phyloP scores from a whole-genome alignment of 2,797 vertebrate genomes.

The Argyrosomus regius region DNA sequence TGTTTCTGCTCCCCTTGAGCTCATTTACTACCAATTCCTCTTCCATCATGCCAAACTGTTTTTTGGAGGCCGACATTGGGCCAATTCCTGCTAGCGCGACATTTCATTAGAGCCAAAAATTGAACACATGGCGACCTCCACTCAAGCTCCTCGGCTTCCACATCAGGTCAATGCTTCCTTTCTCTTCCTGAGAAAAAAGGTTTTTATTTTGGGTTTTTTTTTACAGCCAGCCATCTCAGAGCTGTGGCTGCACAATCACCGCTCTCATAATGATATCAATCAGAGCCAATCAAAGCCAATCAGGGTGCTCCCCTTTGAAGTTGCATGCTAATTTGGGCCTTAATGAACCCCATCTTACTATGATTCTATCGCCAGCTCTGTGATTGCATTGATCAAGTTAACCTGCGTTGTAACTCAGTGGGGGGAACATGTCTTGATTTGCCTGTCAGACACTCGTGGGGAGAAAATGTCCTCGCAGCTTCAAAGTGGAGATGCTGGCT shows the following conservation, averaged over 20 bases:
- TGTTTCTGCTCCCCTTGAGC: conserved; percentile 60
- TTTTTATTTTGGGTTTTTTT: conserved; percentile 24
- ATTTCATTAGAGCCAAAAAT: conserved; percentile 75
- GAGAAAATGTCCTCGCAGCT: conserved; percentile 63
- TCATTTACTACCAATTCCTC: conserved; percentile 75
- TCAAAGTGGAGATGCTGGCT: conserved; percentile 67
- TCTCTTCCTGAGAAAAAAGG: conserved; percentile 20
- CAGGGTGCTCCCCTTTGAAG: conserved; percentile 60
- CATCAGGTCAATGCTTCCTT: conserved; percentile 57
- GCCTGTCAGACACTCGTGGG: conserved; percentile 54
- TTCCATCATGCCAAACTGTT: conserved; percentile 69
- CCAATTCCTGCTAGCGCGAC: conserved; percentile 61
- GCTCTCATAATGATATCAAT: conserved; percentile 76
- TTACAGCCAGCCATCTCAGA: conserved; percentile 35
- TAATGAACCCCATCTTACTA: conserved; percentile 64
- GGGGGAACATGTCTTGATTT: conserved; percentile 67
- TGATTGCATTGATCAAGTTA: conserved; percentile 78
- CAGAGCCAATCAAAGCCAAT: conserved; percentile 78
- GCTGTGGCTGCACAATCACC: conserved; percentile 66
- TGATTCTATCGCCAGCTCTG: conserved; percentile 60
- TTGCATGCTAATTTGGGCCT: conserved; percentile 67
- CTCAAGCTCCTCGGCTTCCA: conserved; percentile 34
- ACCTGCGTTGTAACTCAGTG: conserved; percentile 62
- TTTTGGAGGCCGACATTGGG: conserved; percentile 56
- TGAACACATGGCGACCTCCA: conserved; percentile 72